Conservation (phyloP, 2,797 vertebrate genomes). For the Smutsia temminckii region DNA sequence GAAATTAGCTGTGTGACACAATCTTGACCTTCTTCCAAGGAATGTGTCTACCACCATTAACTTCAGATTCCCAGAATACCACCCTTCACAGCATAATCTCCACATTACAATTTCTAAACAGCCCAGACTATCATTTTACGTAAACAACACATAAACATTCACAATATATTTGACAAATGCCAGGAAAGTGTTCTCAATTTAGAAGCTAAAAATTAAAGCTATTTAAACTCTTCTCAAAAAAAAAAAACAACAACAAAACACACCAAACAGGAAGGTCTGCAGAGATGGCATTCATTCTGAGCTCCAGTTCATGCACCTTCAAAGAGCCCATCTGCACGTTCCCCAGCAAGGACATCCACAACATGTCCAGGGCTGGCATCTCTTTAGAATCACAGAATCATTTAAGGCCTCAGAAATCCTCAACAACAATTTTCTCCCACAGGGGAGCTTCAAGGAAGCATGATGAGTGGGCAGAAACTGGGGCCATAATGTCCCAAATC, state of each 20-base stretch:
- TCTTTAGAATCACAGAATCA: not conserved
- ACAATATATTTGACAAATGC: constrained; percentile 6
- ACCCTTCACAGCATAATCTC: not conserved
- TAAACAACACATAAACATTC: not conserved
- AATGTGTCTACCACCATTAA: not conserved
- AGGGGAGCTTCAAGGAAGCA: not conserved
- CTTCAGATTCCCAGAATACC: constrained; percentile 27
- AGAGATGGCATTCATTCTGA: not conserved
- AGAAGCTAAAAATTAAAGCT: constrained; percentile 40
- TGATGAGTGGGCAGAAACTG: not conserved
- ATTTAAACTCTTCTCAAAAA: not conserved
- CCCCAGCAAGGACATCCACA: not conserved
- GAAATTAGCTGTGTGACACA: not conserved
- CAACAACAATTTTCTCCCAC: not conserved
- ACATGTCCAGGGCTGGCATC: no score
- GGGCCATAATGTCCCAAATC: not conserved
- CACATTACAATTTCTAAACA: not conserved
- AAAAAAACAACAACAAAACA: not conserved
- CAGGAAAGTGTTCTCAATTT: constrained; percentile 23
- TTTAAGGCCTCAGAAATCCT: not conserved
- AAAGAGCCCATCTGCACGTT: not conserved
- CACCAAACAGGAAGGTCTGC: not conserved
- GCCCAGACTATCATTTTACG: not conserved
- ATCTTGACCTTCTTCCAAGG: constrained; percentile 8
- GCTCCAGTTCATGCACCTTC: not conserved